phyloP scores from a whole-genome alignment of 37 sponge, comb jelly and placozoan genomes.

The Spongilla lacustris region DNA sequence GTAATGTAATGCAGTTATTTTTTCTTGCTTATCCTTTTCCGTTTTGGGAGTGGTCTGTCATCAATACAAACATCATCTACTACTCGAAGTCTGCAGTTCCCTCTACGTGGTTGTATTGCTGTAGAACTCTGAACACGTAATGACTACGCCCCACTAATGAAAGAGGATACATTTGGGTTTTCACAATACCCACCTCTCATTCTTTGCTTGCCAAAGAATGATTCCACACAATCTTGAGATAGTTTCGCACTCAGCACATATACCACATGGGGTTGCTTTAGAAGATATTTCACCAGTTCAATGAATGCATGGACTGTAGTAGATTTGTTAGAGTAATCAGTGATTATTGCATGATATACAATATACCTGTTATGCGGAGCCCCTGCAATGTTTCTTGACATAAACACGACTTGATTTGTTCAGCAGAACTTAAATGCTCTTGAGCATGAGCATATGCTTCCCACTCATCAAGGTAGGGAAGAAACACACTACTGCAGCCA shows the following conservation, averaged over 20 bases:
- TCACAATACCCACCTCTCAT: too few relatives aligned
- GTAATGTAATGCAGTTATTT: too few relatives aligned
- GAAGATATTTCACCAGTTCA: too few relatives aligned
- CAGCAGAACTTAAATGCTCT: neutral
- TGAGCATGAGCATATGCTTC: neutral
- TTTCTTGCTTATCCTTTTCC: neutral
- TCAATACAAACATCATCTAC: slow-evolving; percentile 3
- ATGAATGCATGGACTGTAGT: too few relatives aligned
- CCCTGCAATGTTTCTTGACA: slow-evolving; percentile 41
- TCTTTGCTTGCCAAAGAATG: too few relatives aligned
- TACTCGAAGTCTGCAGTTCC: slow-evolving; percentile 35
- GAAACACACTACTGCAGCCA: slow-evolving; percentile 34
- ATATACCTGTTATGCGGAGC: slow-evolving; percentile 13
- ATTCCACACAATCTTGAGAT: too few relatives aligned
- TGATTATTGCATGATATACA: neutral
- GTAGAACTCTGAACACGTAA: slow-evolving; percentile 31
- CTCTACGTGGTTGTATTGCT: slow-evolving; percentile 25
- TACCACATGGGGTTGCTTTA: slow-evolving; percentile 18
- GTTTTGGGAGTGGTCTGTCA: neutral
- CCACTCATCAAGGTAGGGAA: slow-evolving; percentile 36
- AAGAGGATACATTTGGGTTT: neutral
- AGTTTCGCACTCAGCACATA: neutral
- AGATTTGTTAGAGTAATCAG: neutral
- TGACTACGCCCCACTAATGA: slow-evolving; percentile 24
- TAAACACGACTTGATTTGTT: slow-evolving; percentile 12